Conservation (phyloP, 2,113 vertebrate species). For the Donacobius atricapilla region DNA sequence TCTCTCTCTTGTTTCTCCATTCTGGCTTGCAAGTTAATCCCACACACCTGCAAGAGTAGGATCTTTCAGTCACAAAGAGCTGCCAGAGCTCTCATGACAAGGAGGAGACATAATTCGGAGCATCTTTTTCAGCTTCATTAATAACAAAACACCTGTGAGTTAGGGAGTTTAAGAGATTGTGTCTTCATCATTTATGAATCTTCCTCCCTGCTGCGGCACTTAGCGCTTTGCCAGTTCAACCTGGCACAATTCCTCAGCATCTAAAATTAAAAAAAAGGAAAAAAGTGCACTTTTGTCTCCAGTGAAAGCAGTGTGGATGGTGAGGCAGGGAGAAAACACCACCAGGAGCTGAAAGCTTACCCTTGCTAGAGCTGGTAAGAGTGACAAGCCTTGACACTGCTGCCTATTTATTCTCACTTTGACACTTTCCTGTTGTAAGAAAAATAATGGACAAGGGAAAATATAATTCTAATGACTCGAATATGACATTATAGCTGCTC, state of each 20-base stretch:
- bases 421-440: background rate
- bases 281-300: background rate
- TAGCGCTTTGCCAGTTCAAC: conserved; percentile 44
- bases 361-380: background rate
- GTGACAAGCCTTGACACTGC: background rate
- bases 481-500: background rate
- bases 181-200: conserved; percentile 62
- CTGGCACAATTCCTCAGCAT: conserved; percentile 40
- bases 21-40: conserved; percentile 30
- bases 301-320: background rate
- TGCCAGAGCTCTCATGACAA: conserved; percentile 48
- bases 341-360: background rate
- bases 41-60: conserved; percentile 46
- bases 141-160: conserved; percentile 64
- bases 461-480: background rate
- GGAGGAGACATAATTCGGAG: conserved; percentile 48
- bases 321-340: background rate
- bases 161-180: conserved; percentile 43
- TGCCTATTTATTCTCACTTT: background rate
- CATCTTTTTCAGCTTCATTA: conserved; percentile 66
- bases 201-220: conserved; percentile 50
- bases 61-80: conserved; percentile 30
- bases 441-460: background rate
- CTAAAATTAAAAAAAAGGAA: background rate
- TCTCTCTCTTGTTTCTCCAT: background rate